Base-by-base conservation (phyloP, 2,113 vertebrate genomes). In the Hippocampus guttulatus region DNA sequence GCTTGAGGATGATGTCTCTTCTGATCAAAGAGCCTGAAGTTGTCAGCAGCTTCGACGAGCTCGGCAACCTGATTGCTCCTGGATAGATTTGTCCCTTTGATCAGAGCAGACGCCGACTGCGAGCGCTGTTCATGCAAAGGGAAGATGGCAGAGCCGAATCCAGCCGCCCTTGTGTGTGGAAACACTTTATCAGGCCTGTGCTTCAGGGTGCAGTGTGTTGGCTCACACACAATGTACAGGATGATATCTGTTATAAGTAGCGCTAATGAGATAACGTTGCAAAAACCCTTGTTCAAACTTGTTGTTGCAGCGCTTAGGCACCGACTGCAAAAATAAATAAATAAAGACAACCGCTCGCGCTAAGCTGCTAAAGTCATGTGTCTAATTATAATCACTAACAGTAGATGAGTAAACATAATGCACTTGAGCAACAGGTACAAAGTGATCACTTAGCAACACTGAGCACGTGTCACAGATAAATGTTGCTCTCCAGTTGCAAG, bases 21-120 rank as follows among this genome's bases (percentile, higher is more conserved):
- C 85, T 95, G 94, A 94, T 94, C 94, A 95, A 96, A 96, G 95
- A 92, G 80, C 91, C 92, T 84, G 81, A 78, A 86, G 86, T 92
- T 93, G 90, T 92, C 94, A 93, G 90, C 91, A 92, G 88, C 85
- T 90, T 86, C 81, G 85, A 86, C 93, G 91, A 91, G 90, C 49
- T 0, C 83, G 84, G 88, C 81, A 93, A 91, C 92, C 88, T 90
- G 92, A 92, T 92, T 94, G 91, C 90, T 93, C 81, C 76, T 90
- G 91, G 89, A 85, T 91, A 91, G 90, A 82, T 85, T 89, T 84
- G 82, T 33, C 73, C 87, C 94, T 96, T 95, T 98, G 95, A 96
- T 94, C 93, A 92, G 88, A 81, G 81, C 78, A 84, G 87, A 88
- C 74, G 89, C 84, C 87, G 85, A 91, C 89, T 84, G 81, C 80